Percentiles rank a stretch among this genome's conserved stretches.
These are phyloP conservation scores for Thalassophryne amazonica DNA, from an alignment of 2,797 vertebrate genomes.

Conservation along the genomic window DNA sequence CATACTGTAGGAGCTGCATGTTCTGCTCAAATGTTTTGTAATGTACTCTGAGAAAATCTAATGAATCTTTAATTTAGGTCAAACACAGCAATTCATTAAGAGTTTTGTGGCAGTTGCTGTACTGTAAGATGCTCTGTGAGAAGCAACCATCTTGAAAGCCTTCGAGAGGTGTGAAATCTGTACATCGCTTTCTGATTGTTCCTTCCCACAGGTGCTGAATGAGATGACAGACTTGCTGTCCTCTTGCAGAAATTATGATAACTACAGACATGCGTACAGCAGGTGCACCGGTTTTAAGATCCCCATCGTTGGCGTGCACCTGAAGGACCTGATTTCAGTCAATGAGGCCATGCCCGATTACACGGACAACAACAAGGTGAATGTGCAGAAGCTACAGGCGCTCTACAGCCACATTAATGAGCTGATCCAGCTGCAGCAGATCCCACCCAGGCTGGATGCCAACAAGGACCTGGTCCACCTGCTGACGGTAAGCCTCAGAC, in stretches of 20 bases:
- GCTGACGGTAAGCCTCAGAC: slow-evolving; percentile 82
- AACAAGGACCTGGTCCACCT: slow-evolving; percentile 96
- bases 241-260: slow-evolving; percentile 92
- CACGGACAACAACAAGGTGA: slow-evolving; percentile 89
- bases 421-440: slow-evolving; percentile 90
- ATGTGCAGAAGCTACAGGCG: slow-evolving; percentile 90
- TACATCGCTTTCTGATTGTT: background rate
- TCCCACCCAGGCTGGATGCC: slow-evolving; percentile 86
- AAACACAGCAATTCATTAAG: background rate
- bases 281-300: slow-evolving; percentile 90
- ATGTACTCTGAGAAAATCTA: too few relatives aligned
- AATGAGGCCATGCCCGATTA: slow-evolving; percentile 93
- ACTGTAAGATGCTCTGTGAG: too few relatives aligned
- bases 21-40: too few relatives aligned
- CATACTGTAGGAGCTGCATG: too few relatives aligned
- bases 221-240: slow-evolving; percentile 97
- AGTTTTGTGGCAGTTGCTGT: too few relatives aligned
- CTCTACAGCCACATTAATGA: slow-evolving; percentile 93
- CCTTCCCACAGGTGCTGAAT: slow-evolving; percentile 81
- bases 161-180: too few relatives aligned
- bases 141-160: too few relatives aligned
- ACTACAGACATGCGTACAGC: slow-evolving; percentile 88
- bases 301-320: slow-evolving; percentile 92
- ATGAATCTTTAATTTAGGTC: too few relatives aligned
- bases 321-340: slow-evolving; percentile 93